Evolutionary conservation across 2,888 invertebrate genomes (phyloP).

Genomic region (Coronaproctus castanopsis): DNA sequence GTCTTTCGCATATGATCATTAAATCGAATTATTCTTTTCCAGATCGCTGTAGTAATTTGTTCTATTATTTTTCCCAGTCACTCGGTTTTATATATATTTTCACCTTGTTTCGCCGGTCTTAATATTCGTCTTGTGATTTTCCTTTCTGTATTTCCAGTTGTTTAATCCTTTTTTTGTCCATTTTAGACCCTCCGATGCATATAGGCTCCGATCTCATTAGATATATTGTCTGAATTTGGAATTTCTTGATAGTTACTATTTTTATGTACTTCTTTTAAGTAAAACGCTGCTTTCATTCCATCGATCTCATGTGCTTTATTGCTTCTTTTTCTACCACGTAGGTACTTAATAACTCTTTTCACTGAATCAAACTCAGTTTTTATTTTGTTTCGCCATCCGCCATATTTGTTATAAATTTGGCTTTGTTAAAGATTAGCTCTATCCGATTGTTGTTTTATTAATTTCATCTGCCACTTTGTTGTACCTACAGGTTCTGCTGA

Average conservation of each 20-base stretch:
- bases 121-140: neutral
- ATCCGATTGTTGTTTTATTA: neutral
- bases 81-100: neutral
- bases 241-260: neutral
- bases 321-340: neutral
- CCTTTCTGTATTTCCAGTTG: neutral
- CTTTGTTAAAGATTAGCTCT: neutral
- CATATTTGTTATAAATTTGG: neutral
- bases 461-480: neutral
- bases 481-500: neutral
- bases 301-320: neutral
- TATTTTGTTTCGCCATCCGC: neutral
- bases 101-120: neutral
- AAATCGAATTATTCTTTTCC: neutral
- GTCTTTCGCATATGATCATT: neutral
- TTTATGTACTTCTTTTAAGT: neutral
- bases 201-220: neutral
- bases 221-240: neutral
- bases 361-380: neutral
- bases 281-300: neutral
- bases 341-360: neutral
- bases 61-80: neutral
- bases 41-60: neutral
- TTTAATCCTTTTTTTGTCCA: neutral
- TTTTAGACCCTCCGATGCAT: neutral